Conservation (phyloP, 1,140 invertebrate genomes). For the Ostrea denselamellosa region DNA sequence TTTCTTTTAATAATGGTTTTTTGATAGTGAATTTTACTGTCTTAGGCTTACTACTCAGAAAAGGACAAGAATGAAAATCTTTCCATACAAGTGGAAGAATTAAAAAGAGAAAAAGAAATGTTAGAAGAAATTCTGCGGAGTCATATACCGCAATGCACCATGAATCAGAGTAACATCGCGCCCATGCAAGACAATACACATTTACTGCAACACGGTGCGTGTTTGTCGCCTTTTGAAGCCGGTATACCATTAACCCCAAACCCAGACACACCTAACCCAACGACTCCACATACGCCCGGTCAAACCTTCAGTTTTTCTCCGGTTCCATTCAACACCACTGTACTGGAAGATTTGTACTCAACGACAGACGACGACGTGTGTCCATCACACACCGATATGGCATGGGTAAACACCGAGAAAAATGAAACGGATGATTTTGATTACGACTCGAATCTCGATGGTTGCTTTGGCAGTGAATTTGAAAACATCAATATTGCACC, state of each 20-base stretch:
- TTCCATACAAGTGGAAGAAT: background rate
- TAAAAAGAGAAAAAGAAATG: slow-evolving; percentile 34
- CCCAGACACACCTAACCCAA: slow-evolving; percentile 1
- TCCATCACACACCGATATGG: background rate
- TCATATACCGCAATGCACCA: background rate
- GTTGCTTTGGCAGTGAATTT: slow-evolving; percentile 5
- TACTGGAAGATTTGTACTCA: background rate
- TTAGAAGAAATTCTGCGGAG: slow-evolving; percentile 19
- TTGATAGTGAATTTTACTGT: background rate
- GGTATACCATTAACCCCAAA: background rate
- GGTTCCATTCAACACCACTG: background rate
- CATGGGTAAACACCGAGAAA: background rate
- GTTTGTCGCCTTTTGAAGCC: background rate
- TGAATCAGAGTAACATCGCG: background rate
- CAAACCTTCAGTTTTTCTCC: slow-evolving; percentile 12
- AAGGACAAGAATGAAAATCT: slow-evolving; percentile 14
- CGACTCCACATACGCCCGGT: slow-evolving; percentile 29
- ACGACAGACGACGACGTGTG: background rate
- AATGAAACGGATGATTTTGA: background rate
- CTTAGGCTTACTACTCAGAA: slow-evolving; percentile 38
- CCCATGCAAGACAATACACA: background rate
- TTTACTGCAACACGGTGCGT: background rate
- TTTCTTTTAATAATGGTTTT: background rate
- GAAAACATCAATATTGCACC: slow-evolving; percentile 20
- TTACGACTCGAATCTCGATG: background rate